Evolutionary conservation across 2,797 vertebrate genomes (phyloP).

Genomic region (Adrianichthys oophorus): DNA sequence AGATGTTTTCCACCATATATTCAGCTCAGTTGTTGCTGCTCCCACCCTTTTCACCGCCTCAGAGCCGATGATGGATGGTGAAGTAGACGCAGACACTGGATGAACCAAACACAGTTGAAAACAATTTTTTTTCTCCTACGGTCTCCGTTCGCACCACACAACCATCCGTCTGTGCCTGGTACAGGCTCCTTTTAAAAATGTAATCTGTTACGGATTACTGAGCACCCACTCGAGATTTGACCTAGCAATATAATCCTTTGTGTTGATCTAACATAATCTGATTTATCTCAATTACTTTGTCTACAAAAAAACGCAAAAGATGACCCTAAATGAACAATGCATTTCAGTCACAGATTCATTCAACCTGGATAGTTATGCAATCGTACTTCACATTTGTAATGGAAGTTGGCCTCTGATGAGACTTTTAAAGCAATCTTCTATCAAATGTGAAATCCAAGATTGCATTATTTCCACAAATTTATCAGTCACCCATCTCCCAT

Average conservation of each 20-base stretch:
- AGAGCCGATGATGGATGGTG: conserved; percentile 32
- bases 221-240: conserved; percentile 69
- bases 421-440: neutral
- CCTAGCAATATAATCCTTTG: conserved; percentile 74
- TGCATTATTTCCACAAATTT: conserved; percentile 18
- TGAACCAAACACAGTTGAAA: conserved; percentile 49
- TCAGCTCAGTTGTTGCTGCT: conserved; percentile 12
- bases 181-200: conserved; percentile 70
- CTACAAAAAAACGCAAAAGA: conserved; percentile 59
- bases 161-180: conserved; percentile 34
- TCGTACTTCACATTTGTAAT: no score
- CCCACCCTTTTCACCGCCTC: conserved; percentile 26
- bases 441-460: conserved; percentile 43
- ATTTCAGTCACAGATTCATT: no score
- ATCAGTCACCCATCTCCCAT: conserved; percentile 46
- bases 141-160: conserved; percentile 41
- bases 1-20: conserved; percentile 3
- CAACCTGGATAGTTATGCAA: no score
- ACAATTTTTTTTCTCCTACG: conserved; percentile 19
- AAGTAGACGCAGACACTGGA: conserved; percentile 21
- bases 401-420: neutral
- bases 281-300: conserved; percentile 74
- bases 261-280: conserved; percentile 75
- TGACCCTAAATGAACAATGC: conserved; percentile 61
- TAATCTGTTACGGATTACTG: conserved; percentile 77